Conservation (phyloP, 2,113 vertebrate species). For the Periophthalmodon schlosseri region DNA sequence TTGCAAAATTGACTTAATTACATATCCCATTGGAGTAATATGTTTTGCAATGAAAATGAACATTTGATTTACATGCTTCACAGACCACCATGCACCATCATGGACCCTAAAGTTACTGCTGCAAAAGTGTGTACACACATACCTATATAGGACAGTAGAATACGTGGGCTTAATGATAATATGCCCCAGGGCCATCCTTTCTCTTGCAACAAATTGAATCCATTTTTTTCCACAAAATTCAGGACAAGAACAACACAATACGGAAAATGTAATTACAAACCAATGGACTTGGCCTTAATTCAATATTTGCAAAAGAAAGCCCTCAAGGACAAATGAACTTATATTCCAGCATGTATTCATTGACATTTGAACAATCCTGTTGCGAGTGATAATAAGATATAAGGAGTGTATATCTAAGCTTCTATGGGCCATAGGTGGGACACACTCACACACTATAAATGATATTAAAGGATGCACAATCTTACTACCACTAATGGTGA, state of each 20-base stretch:
- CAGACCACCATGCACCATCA: slow-evolving; percentile 17
- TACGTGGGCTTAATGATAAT: neutral
- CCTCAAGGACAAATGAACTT: neutral
- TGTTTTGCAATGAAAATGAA: slow-evolving; percentile 54
- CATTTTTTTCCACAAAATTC: neutral
- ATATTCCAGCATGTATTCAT: neutral
- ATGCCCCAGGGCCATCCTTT: neutral
- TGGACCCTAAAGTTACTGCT: slow-evolving; percentile 5
- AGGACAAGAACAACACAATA: neutral
- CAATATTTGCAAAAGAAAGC: neutral
- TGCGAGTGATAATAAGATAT: neutral
- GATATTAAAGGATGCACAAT: no score
- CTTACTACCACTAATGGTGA: no score
- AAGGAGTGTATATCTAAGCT: neutral
- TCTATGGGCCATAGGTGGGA: neutral
- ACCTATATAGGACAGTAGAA: neutral
- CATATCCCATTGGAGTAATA: slow-evolving; percentile 44
- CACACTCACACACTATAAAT: neutral
- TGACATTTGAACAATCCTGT: neutral
- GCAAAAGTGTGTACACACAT: slow-evolving; percentile 9
- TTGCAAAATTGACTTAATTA: slow-evolving; percentile 61
- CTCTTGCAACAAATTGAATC: neutral
- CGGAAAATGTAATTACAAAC: neutral
- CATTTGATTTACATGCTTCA: slow-evolving; percentile 55
- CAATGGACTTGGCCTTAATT: neutral